Evolutionary conservation across 2,797 vertebrate genomes (phyloP).

Genomic region (Trachurus trachurus): DNA sequence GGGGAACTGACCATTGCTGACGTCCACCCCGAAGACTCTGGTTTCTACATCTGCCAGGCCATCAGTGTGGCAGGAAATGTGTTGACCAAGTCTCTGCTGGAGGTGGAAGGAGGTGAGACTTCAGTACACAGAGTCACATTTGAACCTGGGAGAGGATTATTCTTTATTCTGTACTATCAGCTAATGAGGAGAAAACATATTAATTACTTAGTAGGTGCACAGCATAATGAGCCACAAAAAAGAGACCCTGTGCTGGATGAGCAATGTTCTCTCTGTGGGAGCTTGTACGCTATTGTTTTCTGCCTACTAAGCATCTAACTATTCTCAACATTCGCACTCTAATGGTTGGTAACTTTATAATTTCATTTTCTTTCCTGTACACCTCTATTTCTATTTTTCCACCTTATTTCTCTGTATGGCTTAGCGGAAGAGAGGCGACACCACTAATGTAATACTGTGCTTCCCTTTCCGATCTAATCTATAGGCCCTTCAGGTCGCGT

Average conservation of each 20-base stretch:
- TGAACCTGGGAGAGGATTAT: conserved; percentile 16
- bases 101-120: conserved; percentile 89
- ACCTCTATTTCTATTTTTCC: neutral
- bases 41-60: conserved; percentile 97
- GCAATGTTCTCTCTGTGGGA: conserved; percentile 52
- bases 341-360: conserved; percentile 28
- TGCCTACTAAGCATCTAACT: conserved; percentile 51
- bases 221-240: conserved; percentile 36
- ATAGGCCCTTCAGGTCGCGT: conserved; percentile 82
- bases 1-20: conserved; percentile 92
- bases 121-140: conserved; percentile 7
- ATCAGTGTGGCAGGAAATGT: conserved; percentile 96
- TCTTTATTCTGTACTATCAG: conserved; percentile 39
- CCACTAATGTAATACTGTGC: conserved; percentile 23
- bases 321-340: conserved; percentile 36
- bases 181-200: conserved; percentile 64
- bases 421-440: conserved; percentile 13
- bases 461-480: conserved; percentile 44
- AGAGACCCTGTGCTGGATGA: conserved; percentile 55
- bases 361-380: conserved; percentile 22
- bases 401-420: neutral
- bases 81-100: conserved; percentile 91
- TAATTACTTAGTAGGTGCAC: conserved; percentile 61
- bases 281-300: conserved; percentile 60
- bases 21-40: conserved; percentile 90